A percentile compares a stretch with the other conserved stretches of the same genome.
phyloP scores from a whole-genome alignment of 2,888 invertebrate genomes.

The Drosophila conformis region DNA sequence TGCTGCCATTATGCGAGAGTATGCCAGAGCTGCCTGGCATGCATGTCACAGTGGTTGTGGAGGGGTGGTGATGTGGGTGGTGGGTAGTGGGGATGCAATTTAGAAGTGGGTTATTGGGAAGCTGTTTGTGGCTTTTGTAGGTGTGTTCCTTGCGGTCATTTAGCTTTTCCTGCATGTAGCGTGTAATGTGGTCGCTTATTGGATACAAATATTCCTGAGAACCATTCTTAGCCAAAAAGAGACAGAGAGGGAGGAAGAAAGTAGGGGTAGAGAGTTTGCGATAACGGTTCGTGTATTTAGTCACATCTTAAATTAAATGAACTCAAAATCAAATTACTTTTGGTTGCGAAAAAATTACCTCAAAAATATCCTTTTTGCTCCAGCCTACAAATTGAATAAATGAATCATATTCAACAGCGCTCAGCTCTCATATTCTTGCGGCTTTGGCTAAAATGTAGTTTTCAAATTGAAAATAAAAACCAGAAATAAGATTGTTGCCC shows the following conservation, averaged over 20 bases:
- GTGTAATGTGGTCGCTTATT: constrained; percentile 73
- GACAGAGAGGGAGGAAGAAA: background rate
- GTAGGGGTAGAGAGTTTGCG: background rate
- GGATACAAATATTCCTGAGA: constrained; percentile 50
- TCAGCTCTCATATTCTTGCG: background rate
- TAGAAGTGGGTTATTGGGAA: constrained; percentile 2
- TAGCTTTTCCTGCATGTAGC: constrained; percentile 73
- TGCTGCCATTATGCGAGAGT: constrained; percentile 43
- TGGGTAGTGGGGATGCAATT: background rate
- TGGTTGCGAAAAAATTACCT: too few relatives aligned
- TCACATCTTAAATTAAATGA: constrained; percentile 29
- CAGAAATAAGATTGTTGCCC: constrained; percentile 4
- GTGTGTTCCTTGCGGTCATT: constrained; percentile 76
- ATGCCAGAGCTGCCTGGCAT: constrained; percentile 36
- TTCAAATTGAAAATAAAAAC: constrained; percentile 16
- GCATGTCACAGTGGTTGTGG: constrained; percentile 10
- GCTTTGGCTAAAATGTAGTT: background rate
- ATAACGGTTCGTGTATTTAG: constrained; percentile 15
- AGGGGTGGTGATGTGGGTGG: background rate
- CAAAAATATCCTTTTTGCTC: too few relatives aligned
- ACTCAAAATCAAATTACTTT: constrained; percentile 4
- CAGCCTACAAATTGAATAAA: background rate
- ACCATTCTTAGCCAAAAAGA: background rate
- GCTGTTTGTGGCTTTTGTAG: constrained; percentile 42
- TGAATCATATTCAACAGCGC: constrained; percentile 5